Evolutionary conservation across 2,888 invertebrate genomes (phyloP), one percentile per base, ranked within the genome.

Genomic region (Calliopum simillimum): DNA sequence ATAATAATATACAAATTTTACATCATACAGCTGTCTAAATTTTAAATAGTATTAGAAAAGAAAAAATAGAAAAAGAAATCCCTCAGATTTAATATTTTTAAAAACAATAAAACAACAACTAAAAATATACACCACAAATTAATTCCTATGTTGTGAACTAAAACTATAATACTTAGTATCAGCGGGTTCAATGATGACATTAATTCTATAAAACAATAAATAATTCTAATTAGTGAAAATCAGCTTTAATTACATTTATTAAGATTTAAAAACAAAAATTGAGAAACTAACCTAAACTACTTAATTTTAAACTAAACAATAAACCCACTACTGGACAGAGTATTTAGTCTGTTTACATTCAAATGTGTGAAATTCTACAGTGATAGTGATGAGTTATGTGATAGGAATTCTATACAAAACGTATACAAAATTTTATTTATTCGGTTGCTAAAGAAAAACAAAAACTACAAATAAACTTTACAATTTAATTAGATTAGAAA

Each of bases 341-440:
- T 49, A 49, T 43, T 16, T 44, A 65, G 53, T 55, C 55, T 65
- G 55, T 65, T 44, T 19, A 19, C 12, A 25, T 23, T 65, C 21
- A 19, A 47, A 46, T 47, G 58, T 56, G 66, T 69, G 68, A 70
- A 63, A 58, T 66, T 49, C 49, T 33, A 67, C 33, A 59, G 67
- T 59, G 67, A 65, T 69, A 63, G 70, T 73, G 73, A 73, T 71
- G 73, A 56, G 67, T 68, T 69, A 67, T 73, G 73, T 73, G 73
- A 73, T 73, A 73, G 62, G 55, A 69, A 71, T 51, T 59, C 47
- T 70, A 47, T 56, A 55, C 64, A 68, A 64, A 68, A 66, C 46
- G 43, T 23, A 25, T 62, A 61, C 33, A 53, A 68, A 61, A 43
- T 25, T 43, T 46, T 61, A 44, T 46, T 61, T 61, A 61, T 25